Base-by-base conservation (phyloP, 1,140 invertebrate genomes). In the Brachionus rotundiformis region DNA sequence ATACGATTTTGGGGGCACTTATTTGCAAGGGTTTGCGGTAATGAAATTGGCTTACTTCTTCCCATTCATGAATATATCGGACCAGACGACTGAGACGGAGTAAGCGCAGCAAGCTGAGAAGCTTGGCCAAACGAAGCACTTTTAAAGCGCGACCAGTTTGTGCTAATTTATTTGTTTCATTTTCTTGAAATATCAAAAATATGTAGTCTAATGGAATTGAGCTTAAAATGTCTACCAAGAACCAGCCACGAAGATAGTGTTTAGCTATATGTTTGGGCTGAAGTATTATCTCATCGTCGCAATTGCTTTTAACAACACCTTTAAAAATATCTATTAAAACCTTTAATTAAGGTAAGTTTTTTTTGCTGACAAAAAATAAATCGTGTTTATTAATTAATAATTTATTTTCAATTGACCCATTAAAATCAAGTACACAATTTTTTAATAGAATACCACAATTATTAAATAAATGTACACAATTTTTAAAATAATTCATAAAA, bases 131-230 rank as follows among this genome's bases (percentile, higher is more conserved):
- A 86, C 96, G 92, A 83, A 98, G 91, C 88, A 98, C 98, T 86
- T 95, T 92, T 83, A 98, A 90, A 39, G 96, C 96, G 87, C 96
- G 92, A 84, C 96, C 96, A 86, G 95, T 41, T 49, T 61, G 5
- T 7, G 39, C 61, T 11, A 80, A 36, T 47, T 71, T 23, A 47
- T 75, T 36, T 65, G n/a, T 33, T 25, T 41, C 79, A 27, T 54
- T 75, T 71, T 63, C 25, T 61, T 96, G 96, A 91, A 97, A 96
- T 91, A 98, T 95, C 88, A 98, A 92, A 91, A 98, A 98, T 90
- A 98, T 96, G 91, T 98, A 98, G 91, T 98, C 96, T 91, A 98
- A 91, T 85, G 96, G 96, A 90, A 98, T 96, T 89, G 95, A 98
- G 90, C 94, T 96, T 89, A 98, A 95, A 87, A 98, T 92, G 91